Evolutionary conservation across 1,140 invertebrate species (phyloP), one percentile per base, ranked within the genome.

Genomic region (Nebria ingens): DNA sequence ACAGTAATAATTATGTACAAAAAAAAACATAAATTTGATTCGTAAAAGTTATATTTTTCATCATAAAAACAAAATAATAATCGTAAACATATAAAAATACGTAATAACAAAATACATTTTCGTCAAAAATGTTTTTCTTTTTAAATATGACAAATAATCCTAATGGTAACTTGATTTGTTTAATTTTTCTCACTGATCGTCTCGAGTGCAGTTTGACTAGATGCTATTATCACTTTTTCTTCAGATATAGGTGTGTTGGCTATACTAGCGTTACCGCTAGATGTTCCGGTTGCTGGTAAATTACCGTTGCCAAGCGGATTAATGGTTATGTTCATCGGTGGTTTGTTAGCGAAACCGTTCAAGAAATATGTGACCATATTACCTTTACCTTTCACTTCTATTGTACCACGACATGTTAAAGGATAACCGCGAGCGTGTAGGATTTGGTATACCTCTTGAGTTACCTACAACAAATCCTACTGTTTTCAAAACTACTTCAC

Each of bases 301-400:
- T 45, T 45, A 45, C 40, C 40, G 17, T 57, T 29, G 55, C 42
- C 53, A 23, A 59, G 42, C 21, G 69, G 69, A 59, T 71, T 71
- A 20, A 66, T 57, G 56, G 60, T 69, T 42, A 71, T 62, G 56
- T 71, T 68, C 17, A 64, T 62, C 17, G 59, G 58, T 21, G 59
- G 51, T 34, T 59, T 61, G 11, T 42, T 57, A 15, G 45, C 52
- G 55, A 64, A 70, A 2, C 79, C 85, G 53, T 84, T 84, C 45
- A 93, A 76, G 68, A 94, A 92, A 72, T 89, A 94, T 0, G 93
- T 95, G n/a, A 89, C 80, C 92, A 96, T 95, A 42, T 89, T 86
- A 0, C 93, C 93, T 73, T 95, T 96, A 19, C 93, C 93, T 72
- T 96, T 96, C 1, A 96, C 91, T 60, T 91, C 83, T 17, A 95